phyloP scores from a whole-genome alignment of 2,797 vertebrate species.

The Steatocranus sp. region DNA sequence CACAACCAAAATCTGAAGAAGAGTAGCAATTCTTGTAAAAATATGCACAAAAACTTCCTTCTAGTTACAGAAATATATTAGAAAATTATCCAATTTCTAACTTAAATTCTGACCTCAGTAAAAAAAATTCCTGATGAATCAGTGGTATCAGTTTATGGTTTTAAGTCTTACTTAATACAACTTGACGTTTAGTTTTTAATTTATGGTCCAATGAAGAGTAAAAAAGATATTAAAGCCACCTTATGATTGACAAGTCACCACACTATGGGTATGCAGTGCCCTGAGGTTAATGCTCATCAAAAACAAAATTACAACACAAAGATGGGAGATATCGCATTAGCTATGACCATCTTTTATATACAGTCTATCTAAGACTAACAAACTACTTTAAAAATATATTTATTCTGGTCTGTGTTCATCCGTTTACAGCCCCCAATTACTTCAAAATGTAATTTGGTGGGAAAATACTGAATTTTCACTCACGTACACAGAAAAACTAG shows the following conservation, averaged over 20 bases:
- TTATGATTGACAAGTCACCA: neutral
- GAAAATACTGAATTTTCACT: neutral
- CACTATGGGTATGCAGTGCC: neutral
- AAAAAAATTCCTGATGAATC: too few species aligned
- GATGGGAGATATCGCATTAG: neutral
- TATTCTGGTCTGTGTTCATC: neutral
- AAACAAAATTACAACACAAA: neutral
- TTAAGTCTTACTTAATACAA: neutral
- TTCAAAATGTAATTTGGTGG: neutral
- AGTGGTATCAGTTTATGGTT: neutral
- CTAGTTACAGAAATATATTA: neutral
- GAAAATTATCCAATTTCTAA: fast-evolving
- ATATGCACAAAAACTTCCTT: fast-evolving
- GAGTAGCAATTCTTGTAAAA: neutral
- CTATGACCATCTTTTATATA: neutral
- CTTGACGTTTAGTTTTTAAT: fast-evolving
- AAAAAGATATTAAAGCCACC: neutral
- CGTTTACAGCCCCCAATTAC: neutral
- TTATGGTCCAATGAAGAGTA: fast-evolving
- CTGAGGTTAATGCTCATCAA: neutral
- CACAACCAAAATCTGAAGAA: neutral
- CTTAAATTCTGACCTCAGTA: neutral
- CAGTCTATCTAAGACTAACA: neutral
- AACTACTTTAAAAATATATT: neutral
- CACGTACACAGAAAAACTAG: neutral